phyloP scores from a whole-genome alignment of 2,113 vertebrate genomes.

The Lophotis ruficrista region DNA sequence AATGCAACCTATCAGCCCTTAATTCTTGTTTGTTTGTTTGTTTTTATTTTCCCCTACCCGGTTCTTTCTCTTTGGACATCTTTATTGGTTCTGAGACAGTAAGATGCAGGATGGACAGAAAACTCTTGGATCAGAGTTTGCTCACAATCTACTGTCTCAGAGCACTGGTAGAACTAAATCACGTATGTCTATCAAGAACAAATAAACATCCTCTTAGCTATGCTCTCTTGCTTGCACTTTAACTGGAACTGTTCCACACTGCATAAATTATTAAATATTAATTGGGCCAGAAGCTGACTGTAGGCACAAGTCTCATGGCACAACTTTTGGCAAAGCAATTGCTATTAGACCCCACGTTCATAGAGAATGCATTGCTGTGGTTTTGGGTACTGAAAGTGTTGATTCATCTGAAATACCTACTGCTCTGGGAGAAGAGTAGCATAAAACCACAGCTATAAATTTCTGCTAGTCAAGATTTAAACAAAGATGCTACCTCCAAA shows the following conservation, averaged over 20 bases:
- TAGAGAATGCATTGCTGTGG: rapidly evolving
- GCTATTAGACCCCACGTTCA: not conserved
- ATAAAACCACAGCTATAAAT: not conserved
- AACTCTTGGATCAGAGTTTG: not conserved
- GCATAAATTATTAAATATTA: not conserved
- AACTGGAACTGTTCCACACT: not conserved
- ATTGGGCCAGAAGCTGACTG: not conserved
- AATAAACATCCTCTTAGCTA: not conserved
- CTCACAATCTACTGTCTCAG: not conserved
- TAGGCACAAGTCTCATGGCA: not conserved
- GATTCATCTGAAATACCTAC: not conserved
- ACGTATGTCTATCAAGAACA: not conserved
- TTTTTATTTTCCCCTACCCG: not conserved
- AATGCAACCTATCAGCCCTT: not conserved
- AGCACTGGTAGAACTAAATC: not conserved
- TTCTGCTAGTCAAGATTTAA: not conserved
- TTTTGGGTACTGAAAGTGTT: not conserved
- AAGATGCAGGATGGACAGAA: not conserved
- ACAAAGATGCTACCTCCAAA: not conserved
- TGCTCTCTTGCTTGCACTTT: not conserved
- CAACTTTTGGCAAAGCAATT: not conserved
- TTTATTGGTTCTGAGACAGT: not conserved
- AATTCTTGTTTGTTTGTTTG: not conserved
- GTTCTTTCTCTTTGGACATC: not conserved
- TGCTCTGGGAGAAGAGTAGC: not conserved